phyloP scores from a whole-genome alignment of 2,113 vertebrate species.

The Zapornia atra region DNA sequence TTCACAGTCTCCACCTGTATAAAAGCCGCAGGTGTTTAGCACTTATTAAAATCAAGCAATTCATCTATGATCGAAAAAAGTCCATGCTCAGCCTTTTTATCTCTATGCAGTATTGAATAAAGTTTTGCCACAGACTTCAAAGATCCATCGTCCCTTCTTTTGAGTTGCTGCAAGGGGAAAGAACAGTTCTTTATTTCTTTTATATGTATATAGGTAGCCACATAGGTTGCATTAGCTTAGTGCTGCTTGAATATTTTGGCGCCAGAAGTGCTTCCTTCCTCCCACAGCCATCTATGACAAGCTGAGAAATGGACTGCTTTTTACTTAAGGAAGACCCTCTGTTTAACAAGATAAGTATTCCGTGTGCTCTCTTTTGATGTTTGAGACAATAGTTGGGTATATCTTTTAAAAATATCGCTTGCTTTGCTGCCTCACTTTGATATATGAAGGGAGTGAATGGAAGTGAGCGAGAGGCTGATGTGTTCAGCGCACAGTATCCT shows the following conservation, averaged over 20 bases:
- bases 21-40: conserved; percentile 16
- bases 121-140: not conserved
- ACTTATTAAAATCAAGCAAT: not conserved
- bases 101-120: not conserved
- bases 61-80: not conserved
- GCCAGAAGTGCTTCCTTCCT: not conserved
- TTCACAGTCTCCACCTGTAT: not conserved
- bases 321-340: not conserved
- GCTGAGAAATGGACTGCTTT: not conserved
- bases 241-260: not conserved
- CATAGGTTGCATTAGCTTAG: not conserved
- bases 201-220: not conserved
- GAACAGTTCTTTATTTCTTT: not conserved
- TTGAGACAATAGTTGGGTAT: not conserved
- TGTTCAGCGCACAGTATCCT: not conserved
- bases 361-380: not conserved
- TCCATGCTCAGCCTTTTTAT: not conserved
- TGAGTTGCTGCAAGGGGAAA: not conserved
- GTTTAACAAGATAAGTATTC: not conserved
- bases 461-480: not conserved
- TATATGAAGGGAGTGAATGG: not conserved
- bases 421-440: not conserved
- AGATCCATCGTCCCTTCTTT: not conserved
- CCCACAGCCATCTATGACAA: not conserved
- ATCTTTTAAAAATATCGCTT: not conserved